Evolutionary conservation across 2,888 invertebrate species (phyloP).

Genomic region (Halictus quadricinctus): DNA sequence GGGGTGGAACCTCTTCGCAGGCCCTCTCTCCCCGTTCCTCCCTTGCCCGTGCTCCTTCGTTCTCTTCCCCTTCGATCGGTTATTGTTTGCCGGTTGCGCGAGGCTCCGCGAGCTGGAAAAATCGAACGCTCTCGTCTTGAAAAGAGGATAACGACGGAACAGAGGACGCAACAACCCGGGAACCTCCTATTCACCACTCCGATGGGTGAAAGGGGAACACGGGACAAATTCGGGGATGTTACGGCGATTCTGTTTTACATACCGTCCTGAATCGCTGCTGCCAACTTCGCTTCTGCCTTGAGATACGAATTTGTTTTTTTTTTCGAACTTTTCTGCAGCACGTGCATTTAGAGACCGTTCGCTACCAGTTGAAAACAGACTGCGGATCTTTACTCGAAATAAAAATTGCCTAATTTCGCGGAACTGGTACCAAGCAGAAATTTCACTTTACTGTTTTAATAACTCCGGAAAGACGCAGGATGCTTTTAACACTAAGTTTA

Average conservation of each 20-base stretch:
- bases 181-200: conserved; percentile 8
- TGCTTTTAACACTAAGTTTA: no score
- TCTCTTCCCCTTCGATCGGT: conserved; percentile 60
- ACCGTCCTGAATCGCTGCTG: not conserved
- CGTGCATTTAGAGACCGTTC: no score
- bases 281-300: not conserved
- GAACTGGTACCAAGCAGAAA: no score
- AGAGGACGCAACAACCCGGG: conserved; percentile 45
- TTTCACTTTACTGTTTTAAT: no score
- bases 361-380: no score
- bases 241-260: not conserved
- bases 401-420: no score
- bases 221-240: conserved; percentile 28
- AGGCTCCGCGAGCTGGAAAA: conserved; percentile 72
- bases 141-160: conserved; percentile 62
- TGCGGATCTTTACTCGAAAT: no score
- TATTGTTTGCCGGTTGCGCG: conserved; percentile 74
- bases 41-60: not conserved
- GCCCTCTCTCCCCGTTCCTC: not conserved
- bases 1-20: conserved; percentile 32
- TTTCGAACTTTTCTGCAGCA: not conserved
- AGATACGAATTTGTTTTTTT: not conserved
- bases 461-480: no score
- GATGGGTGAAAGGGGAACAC: conserved; percentile 16
- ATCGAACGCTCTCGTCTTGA: conserved; percentile 68